Evolutionary conservation across 2,113 vertebrate species (phyloP), one percentile per base, ranked within the genome.

Genomic region (Odobenus rosmarus): DNA sequence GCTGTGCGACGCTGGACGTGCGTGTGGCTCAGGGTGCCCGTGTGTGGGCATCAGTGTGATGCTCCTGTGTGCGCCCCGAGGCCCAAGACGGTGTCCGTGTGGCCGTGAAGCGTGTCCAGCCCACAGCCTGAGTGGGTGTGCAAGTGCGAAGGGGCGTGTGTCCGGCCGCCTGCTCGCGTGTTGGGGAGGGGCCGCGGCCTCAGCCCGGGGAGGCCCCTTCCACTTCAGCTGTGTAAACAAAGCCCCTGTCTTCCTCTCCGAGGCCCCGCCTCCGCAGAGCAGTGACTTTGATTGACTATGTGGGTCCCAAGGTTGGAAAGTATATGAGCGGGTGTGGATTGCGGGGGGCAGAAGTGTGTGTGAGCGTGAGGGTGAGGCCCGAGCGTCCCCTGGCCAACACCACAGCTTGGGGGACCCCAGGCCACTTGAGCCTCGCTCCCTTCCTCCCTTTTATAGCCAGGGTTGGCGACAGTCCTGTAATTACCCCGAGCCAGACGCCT

Each of bases 181-280:
- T 42, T 5, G 21, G 11, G 71, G 39, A 3, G 39, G 71, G 9
- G 31, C 36, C 33, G 46, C 15, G 24, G 92, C 59, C 88, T 28
- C 42, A 3, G 64, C 69, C 82, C 3, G 0, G 21, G 3, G 71
- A 79, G 96, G 94, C 90, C 94, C 61, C 96, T 84, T 83, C 62
- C 36, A 51, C 85, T 21, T 94, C 93, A 93, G 97, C 93, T 97
- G 89, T 97, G 94, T 96, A 91, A 98, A 93, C 88, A 97, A 59
- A 93, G 79, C 76, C 76, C 42, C 36, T 46, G 84, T 85, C 72
- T 74, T 69, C 77, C 77, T 55, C 61, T 74, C 76, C 3, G 89
- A 90, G 95, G 92, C 72, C 92, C 77, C 39, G 28, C 77, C 7
- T 28, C 18, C 57, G 55, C 21, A 5, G n/a, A 64, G 88, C 84